Conservation (phyloP, 2,797 vertebrate species). For the Pseudopleuronectes americanus region DNA sequence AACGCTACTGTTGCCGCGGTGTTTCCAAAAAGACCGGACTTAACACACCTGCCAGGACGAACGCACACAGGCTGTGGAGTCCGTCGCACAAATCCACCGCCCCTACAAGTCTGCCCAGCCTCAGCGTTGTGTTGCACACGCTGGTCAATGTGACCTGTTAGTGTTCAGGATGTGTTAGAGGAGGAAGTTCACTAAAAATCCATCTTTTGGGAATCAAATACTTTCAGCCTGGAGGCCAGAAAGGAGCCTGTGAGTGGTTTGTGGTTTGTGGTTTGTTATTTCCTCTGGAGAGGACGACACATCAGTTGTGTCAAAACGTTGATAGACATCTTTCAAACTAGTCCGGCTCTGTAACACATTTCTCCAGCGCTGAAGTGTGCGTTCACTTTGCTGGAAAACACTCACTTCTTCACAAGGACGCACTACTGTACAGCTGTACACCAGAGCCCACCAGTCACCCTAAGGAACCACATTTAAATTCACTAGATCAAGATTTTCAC, state of each 20-base stretch:
- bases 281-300: neutral
- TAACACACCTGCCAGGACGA: no score
- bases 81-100: no score
- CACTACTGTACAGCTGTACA: no score
- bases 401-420: no score
- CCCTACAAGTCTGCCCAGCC: neutral
- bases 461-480: no score
- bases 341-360: no score
- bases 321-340: no score
- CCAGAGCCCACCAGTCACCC: no score
- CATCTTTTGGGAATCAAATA: neutral
- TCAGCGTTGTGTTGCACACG: neutral
- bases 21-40: neutral
- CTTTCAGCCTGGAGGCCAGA: neutral
- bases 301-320: no score
- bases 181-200: neutral
- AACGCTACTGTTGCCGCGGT: neutral
- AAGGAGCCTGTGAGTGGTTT: neutral
- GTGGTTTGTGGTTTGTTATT: neutral
- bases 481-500: no score
- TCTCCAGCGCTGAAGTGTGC: no score
- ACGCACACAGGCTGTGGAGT: no score
- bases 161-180: neutral
- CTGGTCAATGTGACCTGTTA: slow-evolving; percentile 23
- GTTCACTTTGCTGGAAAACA: neutral